Evolutionary conservation across 2,797 vertebrate genomes (phyloP), one percentile per base, ranked within the genome.

Genomic region (Phylloscopus collybita): DNA sequence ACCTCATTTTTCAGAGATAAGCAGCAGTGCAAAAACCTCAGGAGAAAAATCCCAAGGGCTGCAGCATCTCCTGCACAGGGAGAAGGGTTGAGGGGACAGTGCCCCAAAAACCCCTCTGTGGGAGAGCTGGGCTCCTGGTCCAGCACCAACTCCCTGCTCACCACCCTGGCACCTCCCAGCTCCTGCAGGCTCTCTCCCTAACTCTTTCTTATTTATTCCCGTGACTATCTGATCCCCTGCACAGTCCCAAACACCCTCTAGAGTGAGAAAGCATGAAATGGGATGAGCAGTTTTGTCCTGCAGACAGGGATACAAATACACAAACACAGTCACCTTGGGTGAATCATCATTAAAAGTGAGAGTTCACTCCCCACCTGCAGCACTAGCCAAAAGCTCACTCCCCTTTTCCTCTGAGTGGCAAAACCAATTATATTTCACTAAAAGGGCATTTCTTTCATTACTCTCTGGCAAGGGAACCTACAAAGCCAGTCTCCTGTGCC

Each of bases 101-200:
- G 42, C 1, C 26, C 36, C 26, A 47, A n/a, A 80, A 82, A n/a
- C 7, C 5, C 4, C 12, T 7, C 11, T 15, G 7, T 0, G 1
- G 16, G 42, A 1, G 3, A 29, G 11, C 21, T 62, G 45, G 7
- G 59, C 8, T 64, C 5, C 16, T 44, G 32, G 14, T 47, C 69
- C 38, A 40, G 50, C 13, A 17, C 23, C 45, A 42, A 27, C 53
- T 50, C 51, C 38, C 47, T 84, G 14, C 40, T 8, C 16, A 12
- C 3, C 32, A 22, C 34, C 50, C 22, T 3, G 0, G 12, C 40
- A 32, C 22, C 10, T 60, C 27, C 21, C 61, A 66, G 45, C 22
- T 60, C 34, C 57, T 34, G 8, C 67, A 79, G 54, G 14, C 8
- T 61, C 50, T 44, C 38, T 50, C 8, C 40, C 15, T 20, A 38